A percentile compares a stretch with the other conserved stretches of the same genome.
Conservation (phyloP, 2,797 vertebrate species). For the Poeciliopsis paucimaculata region DNA sequence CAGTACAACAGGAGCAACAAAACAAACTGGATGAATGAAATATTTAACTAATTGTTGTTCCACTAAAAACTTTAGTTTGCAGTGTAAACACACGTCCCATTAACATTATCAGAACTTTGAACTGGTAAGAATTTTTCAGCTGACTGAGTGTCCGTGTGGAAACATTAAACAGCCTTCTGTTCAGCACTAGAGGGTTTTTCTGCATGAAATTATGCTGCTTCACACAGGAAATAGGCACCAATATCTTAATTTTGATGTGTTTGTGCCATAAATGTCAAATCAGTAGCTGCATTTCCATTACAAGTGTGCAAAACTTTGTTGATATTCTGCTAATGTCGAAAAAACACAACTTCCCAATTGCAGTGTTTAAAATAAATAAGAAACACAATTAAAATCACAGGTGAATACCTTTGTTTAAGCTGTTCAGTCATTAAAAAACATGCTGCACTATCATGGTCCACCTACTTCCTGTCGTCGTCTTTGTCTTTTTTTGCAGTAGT, state of each 20-base stretch:
- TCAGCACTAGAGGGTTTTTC: background rate
- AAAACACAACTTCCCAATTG: no score
- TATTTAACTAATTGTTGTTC: background rate
- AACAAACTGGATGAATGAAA: conserved; percentile 27
- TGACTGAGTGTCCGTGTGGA: background rate
- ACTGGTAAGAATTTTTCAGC: background rate
- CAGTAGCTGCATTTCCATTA: no score
- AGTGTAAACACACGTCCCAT: background rate
- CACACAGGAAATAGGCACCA: background rate
- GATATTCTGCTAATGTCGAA: no score
- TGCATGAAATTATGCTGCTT: background rate
- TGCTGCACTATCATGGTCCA: no score
- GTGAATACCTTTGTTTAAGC: no score
- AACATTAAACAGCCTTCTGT: background rate
- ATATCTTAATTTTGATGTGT: background rate
- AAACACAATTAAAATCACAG: no score
- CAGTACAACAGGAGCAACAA: conserved; percentile 28
- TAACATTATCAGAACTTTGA: background rate
- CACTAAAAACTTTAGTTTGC: background rate
- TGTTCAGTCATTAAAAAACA: no score
- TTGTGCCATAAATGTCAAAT: background rate
- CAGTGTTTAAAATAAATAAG: no score
- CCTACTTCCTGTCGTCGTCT: no score
- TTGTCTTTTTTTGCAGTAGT: no score
- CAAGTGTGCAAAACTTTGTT: no score